Evolutionary conservation across 2,797 vertebrate species (phyloP).

Genomic region (Sebastes alutus): DNA sequence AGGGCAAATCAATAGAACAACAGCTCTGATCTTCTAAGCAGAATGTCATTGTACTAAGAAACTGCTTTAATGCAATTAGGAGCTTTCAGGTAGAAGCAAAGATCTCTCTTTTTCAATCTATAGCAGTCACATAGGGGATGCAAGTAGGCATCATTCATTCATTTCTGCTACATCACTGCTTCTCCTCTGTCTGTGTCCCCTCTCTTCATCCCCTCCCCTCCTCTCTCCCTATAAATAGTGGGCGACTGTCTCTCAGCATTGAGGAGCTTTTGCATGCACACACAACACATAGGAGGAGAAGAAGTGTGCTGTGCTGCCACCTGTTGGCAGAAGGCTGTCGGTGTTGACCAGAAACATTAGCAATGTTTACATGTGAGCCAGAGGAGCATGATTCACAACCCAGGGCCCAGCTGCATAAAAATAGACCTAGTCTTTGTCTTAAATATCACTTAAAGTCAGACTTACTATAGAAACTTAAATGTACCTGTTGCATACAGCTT

Average conservation of each 20-base stretch:
- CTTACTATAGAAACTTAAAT: too few species aligned
- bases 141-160: neutral
- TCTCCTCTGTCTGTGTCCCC: neutral
- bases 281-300: neutral
- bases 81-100: neutral
- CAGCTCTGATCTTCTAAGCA: neutral
- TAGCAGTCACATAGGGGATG: neutral
- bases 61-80: neutral
- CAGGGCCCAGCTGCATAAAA: too few species aligned
- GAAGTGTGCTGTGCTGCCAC: slow-evolving; percentile 82
- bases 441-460: too few species aligned
- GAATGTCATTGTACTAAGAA: neutral
- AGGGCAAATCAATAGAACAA: neutral
- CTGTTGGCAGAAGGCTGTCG: slow-evolving; percentile 67
- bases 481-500: too few species aligned
- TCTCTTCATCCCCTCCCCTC: neutral
- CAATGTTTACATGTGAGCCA: neutral
- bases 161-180: neutral
- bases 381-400: neutral
- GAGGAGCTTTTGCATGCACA: slow-evolving; percentile 18
- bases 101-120: neutral
- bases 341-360: neutral
- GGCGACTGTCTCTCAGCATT: slow-evolving; percentile 52
- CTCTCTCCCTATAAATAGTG: slow-evolving; percentile 58
- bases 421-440: too few species aligned